Evolutionary conservation across 2,888 invertebrate species (phyloP), one percentile per base, ranked within the genome.

Genomic region (Mongoloraphidia duomilia): DNA sequence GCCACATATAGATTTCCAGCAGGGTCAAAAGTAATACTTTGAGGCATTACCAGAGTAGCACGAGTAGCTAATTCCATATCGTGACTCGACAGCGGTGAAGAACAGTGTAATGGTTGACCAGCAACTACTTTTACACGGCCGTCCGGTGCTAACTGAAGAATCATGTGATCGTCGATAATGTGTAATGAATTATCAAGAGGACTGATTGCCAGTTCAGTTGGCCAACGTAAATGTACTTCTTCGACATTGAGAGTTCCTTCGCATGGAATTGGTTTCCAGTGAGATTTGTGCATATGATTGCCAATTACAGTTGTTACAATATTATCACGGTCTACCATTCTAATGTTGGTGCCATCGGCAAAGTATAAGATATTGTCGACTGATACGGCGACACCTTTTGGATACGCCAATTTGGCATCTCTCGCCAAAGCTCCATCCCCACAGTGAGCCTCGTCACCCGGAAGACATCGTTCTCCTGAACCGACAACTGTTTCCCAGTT

Each of bases 401-500:
- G 94, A 65, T 93, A 94, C 0, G 92, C 90, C 8, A 98, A 75
- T 65, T 92, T 92, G 1, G 97, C 96, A 62, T 92, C 89, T 49
- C 88, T 76, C 0, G 96, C 96, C 42, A 87, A 68, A 0, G 91
- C 93, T 2, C 93, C 94, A 63, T 97, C 97, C 0, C 97, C 97
- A 65, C 97, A 98, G 59, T 91, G 89, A 1, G 91, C 90, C 63
- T 91, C 90, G 63, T 92, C 92, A 3, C 93, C 91, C 0, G 92
- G 92, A 3, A 92, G 70, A 65, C 96, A 96, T 56, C 94, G 76
- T 65, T 92, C 90, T 1, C 95, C 95, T 2, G 91, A 93, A 0
- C 96, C 96, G 0, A 95, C 95, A 8, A 93, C 84, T 0, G 91
- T 84, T 65, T 95, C 94, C 86, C 90, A 94, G 66, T 95, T 95